phyloP scores from a whole-genome alignment of 92 coral and sea anemone genomes.

The Pocillopora meandrina region DNA sequence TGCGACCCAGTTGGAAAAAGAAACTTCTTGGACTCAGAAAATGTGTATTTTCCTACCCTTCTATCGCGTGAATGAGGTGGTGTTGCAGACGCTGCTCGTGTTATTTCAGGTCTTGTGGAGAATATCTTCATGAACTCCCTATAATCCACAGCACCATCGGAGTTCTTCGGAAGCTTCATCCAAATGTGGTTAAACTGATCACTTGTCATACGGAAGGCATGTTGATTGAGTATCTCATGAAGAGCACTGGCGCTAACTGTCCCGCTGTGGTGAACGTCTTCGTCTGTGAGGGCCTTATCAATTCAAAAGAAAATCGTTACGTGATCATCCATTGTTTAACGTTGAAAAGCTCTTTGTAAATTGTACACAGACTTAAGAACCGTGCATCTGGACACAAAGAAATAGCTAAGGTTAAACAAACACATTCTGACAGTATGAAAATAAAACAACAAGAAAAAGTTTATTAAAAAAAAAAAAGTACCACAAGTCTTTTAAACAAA shows the following conservation, averaged over 20 bases:
- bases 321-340: background rate
- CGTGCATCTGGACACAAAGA: background rate
- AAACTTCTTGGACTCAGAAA: background rate
- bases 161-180: slow-evolving; percentile 65
- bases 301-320: background rate
- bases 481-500: too few relatives aligned
- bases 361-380: background rate
- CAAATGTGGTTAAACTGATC: slow-evolving; percentile 88
- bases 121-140: slow-evolving; percentile 82
- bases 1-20: background rate
- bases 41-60: slow-evolving; percentile 47
- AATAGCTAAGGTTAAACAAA: background rate
- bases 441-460: too few relatives aligned
- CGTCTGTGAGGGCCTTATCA: slow-evolving; percentile 85
- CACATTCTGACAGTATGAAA: too few relatives aligned
- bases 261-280: slow-evolving; percentile 70
- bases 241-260: slow-evolving; percentile 62
- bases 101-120: slow-evolving; percentile 68
- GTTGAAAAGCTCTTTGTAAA: background rate
- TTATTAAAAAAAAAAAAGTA: background rate
- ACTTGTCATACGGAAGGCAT: slow-evolving; percentile 89
- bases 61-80: slow-evolving; percentile 76
- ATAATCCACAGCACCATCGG: slow-evolving; percentile 81
- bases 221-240: slow-evolving; percentile 70
- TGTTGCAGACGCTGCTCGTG: slow-evolving; percentile 70